A percentile compares a stretch with the other conserved stretches of the same genome.
Conservation (phyloP, 2,888 invertebrate genomes). For the Troides aeacus region DNA sequence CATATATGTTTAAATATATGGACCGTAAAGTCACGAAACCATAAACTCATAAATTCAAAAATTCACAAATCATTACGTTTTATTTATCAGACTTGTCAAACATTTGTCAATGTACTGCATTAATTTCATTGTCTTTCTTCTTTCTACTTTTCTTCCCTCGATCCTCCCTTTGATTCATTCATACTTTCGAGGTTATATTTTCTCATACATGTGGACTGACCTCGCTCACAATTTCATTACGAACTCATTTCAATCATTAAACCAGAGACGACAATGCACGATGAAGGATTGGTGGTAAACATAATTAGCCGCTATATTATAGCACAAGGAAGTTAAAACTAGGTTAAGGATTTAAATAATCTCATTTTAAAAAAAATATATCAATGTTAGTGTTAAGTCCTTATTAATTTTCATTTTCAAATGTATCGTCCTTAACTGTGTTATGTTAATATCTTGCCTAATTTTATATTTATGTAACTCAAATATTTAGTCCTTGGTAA, state of each 20-base stretch:
- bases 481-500: background rate
- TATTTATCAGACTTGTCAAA: background rate
- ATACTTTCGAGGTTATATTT: no score
- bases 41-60: background rate
- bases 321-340: background rate
- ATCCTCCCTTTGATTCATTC: no score
- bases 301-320: background rate
- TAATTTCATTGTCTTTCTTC: background rate
- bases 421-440: background rate
- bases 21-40: background rate
- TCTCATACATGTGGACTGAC: no score
- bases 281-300: conserved; percentile 1
- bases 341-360: background rate
- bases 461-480: background rate
- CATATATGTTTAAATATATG: background rate
- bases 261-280: background rate
- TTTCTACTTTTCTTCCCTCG: background rate
- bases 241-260: background rate
- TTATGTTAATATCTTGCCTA: background rate
- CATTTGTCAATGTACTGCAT: background rate
- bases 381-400: background rate
- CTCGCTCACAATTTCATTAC: background rate
- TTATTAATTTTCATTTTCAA: background rate
- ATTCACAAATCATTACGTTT: background rate
- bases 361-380: background rate